phyloP scores from a whole-genome alignment of 1,140 invertebrate species.

The Oncopodura yosiiana region DNA sequence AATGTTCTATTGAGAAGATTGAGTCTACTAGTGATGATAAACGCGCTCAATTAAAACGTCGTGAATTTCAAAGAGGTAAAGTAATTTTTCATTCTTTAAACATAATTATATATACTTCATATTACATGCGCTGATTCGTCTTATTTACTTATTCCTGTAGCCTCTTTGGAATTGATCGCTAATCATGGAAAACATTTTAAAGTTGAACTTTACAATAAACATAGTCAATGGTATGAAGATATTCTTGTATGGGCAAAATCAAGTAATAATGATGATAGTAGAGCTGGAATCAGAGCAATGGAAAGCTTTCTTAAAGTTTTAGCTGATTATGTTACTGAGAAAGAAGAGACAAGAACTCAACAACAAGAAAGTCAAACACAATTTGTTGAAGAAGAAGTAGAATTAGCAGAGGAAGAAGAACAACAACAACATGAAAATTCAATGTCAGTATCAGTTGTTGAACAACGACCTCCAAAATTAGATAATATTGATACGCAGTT shows the following conservation, averaged over 20 bases:
- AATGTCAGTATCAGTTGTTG: neutral
- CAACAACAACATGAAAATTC: too few relatives aligned
- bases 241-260: constrained; percentile 29
- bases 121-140: neutral
- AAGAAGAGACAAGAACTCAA: too few relatives aligned
- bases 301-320: constrained; percentile 20
- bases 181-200: constrained; percentile 20
- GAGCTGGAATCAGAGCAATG: constrained; percentile 23
- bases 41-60: constrained; percentile 25
- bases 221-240: constrained; percentile 26
- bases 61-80: constrained; percentile 33
- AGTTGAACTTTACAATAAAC: constrained; percentile 8
- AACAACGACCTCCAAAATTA: neutral
- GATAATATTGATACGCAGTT: neutral
- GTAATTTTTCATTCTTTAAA: neutral
- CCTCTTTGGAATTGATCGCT: constrained; percentile 21
- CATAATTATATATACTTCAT: neutral
- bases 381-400: too few relatives aligned
- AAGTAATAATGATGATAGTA: constrained; percentile 22
- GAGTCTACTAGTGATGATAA: too few relatives aligned
- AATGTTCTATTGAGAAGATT: constrained; percentile 20
- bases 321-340: neutral
- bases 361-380: too few relatives aligned
- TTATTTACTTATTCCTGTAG: constrained; percentile 5
- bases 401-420: too few relatives aligned